phyloP scores from a whole-genome alignment of 2,888 invertebrate species.

The Polyommatus icarus region DNA sequence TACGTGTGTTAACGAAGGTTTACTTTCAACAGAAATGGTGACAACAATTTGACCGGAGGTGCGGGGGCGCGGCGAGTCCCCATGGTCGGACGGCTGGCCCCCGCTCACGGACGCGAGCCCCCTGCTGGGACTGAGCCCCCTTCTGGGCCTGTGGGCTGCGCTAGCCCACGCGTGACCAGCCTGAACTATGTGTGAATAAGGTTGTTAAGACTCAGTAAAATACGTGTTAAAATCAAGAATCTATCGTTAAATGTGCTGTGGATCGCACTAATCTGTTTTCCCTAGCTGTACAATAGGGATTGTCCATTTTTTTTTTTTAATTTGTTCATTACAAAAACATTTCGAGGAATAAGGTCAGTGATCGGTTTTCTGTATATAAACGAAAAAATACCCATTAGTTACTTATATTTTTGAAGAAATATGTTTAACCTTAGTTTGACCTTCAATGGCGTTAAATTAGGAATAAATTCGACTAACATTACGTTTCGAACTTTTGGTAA shows the following conservation, averaged over 20 bases:
- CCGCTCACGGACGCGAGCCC: slow-evolving; percentile 47
- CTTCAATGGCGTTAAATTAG: no score
- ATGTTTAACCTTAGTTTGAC: no score
- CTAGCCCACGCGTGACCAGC: slow-evolving; percentile 43
- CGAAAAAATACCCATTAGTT: no score
- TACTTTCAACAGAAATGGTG: slow-evolving; percentile 59
- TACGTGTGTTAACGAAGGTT: background rate
- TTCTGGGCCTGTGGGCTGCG: slow-evolving; percentile 40
- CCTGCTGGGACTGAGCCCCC: slow-evolving; percentile 33
- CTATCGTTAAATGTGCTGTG: background rate
- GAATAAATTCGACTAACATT: no score
- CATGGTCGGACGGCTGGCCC: slow-evolving; percentile 68
- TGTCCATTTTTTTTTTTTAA: no score
- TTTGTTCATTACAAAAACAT: no score
- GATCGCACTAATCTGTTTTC: background rate
- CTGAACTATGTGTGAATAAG: slow-evolving; percentile 33
- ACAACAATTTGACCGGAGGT: slow-evolving; percentile 74
- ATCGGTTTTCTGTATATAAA: no score
- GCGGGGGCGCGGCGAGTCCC: slow-evolving; percentile 53
- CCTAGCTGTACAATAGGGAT: background rate
- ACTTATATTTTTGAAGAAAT: no score
- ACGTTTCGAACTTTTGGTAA: no score
- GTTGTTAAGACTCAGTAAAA: slow-evolving; percentile 31
- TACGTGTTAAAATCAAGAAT: background rate
- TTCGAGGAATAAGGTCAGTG: no score